Evolutionary conservation across 2,888 invertebrate genomes (phyloP), one percentile per base, ranked within the genome.

Genomic region (Chymomyza caudatula): DNA sequence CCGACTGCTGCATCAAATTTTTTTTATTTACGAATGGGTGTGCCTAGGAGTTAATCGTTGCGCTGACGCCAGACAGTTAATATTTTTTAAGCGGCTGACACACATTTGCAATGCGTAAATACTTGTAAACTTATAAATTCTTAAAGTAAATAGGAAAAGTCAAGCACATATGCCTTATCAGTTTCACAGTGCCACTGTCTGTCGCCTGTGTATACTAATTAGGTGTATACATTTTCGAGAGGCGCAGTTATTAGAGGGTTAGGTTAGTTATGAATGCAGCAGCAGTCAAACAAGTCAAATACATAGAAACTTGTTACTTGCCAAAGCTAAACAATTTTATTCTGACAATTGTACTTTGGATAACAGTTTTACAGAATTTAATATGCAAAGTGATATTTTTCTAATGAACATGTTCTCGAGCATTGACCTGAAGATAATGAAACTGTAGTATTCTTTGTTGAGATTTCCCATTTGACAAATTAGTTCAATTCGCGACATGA

Each of bases 391-490:
- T 37, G 64, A 20, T 54, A 60, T n/a, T 23, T 17, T 58, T 47
- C 22, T 4, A 11, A 61, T 20, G 4, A 19, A 51, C 22, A 20
- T 20, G 4, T 51, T 11, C 4, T 51, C 51, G 51, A 0, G 11
- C 29, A 37, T 37, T 37, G 29, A 37, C 29, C 29, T 11, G 11
- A 11, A 37, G 29, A 37, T 37, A 37, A 37, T 2, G 11, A 13
- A 37, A 37, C 8, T 11, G 2, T 4, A 25, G 53, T n/a, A 4
- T 15, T 43, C n/a, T n/a, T 15, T 43, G n/a, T 43, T 1, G 13
- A 61, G 67, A 63, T 5, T 29, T 51, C 15, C 60, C 72, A 67
- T 65, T 65, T 70, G 72, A 67, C 59, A 67, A 63, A 70, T 77
- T 51, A 60, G 47, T 15, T 53, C 22, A 47, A 62, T 54, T 60